phyloP scores from a whole-genome alignment of 2,888 invertebrate genomes.

The Choristoneura rosaceana region DNA sequence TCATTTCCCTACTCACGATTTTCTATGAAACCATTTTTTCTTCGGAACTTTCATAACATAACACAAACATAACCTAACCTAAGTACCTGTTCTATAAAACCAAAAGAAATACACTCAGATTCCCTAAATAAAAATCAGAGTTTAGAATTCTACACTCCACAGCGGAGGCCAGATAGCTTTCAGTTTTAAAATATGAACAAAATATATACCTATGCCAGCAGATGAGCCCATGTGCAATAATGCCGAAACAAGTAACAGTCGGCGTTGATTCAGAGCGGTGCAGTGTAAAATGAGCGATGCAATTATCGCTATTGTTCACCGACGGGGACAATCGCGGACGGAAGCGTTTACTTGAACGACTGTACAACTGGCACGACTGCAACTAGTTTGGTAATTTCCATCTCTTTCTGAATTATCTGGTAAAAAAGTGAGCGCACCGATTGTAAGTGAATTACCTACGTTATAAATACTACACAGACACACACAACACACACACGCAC shows the following conservation, averaged over 20 bases:
- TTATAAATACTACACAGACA: too few relatives aligned
- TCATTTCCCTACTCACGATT: too few relatives aligned
- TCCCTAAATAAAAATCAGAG: too few relatives aligned
- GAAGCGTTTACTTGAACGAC: conserved; percentile 47
- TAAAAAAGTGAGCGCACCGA: too few relatives aligned
- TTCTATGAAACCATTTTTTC: too few relatives aligned
- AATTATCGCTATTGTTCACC: conserved; percentile 70
- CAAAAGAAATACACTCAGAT: too few relatives aligned
- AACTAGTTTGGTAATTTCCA: background rate
- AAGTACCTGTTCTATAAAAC: too few relatives aligned
- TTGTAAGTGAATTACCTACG: too few relatives aligned
- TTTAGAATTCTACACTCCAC: too few relatives aligned
- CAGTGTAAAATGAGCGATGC: conserved; percentile 68
- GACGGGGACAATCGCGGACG: conserved; percentile 53
- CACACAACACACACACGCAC: too few relatives aligned
- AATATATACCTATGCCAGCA: background rate
- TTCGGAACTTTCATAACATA: too few relatives aligned
- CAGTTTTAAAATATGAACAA: background rate
- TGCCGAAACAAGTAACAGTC: conserved; percentile 54
- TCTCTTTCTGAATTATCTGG: background rate
- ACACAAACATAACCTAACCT: too few relatives aligned
- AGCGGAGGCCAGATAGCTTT: background rate
- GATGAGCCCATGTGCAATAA: conserved; percentile 51
- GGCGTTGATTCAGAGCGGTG: conserved; percentile 61
- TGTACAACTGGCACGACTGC: background rate